Evolutionary conservation across 2,888 invertebrate genomes (phyloP).

Genomic region (Drosophila ezoana): DNA sequence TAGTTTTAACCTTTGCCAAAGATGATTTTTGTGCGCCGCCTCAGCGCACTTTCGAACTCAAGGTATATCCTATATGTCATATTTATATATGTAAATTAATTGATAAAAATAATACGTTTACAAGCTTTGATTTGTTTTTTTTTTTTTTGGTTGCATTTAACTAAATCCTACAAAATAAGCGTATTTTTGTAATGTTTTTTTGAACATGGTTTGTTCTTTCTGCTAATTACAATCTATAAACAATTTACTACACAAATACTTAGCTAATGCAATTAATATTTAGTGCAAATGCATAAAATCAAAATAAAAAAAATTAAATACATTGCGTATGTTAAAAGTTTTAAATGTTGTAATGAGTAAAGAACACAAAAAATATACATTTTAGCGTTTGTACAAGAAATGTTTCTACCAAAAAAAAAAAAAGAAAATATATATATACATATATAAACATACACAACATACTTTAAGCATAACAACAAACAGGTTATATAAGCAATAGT

Average conservation of each 20-base stretch:
- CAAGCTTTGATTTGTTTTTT: conserved; percentile 33
- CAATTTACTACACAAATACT: conserved; percentile 65
- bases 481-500: conserved; percentile 73
- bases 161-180: conserved; percentile 34
- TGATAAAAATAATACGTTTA: conserved; percentile 8
- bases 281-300: conserved; percentile 61
- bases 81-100: conserved; percentile 8
- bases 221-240: conserved; percentile 54
- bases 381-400: conserved; percentile 68
- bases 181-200: conserved; percentile 24
- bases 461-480: conserved; percentile 41
- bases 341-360: conserved; percentile 70
- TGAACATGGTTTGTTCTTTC: conserved; percentile 22
- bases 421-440: conserved; percentile 16
- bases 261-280: conserved; percentile 70
- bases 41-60: conserved; percentile 12
- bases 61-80: conserved; percentile 26
- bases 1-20: conserved; percentile 59
- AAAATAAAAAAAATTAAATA: conserved; percentile 40
- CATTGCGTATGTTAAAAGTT: conserved; percentile 62
- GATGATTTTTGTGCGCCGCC: conserved; percentile 56
- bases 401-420: conserved; percentile 60
- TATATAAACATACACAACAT: conserved; percentile 34
- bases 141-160: conserved; percentile 66
- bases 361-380: conserved; percentile 37